Evolutionary conservation across 2,113 vertebrate species (phyloP), one percentile per base, ranked within the genome.

Genomic region (Apodemus speciosus): DNA sequence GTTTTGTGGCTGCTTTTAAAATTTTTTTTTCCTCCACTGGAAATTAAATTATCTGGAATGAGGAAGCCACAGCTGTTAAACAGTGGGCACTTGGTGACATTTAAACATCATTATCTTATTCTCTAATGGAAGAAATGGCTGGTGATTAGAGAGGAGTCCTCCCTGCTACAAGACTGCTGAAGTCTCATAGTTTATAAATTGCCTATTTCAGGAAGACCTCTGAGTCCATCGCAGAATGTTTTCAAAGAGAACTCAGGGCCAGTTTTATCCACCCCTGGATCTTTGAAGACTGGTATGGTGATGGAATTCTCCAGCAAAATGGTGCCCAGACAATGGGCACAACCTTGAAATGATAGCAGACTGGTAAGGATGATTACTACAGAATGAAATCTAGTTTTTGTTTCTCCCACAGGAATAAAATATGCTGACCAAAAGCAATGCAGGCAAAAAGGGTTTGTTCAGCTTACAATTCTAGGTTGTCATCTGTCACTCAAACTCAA

Each of bases 11-110:
- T 76, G 49, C 75, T 43, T 40, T 89, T 88, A 91, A 80, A 16
- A 85, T 91, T 7, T 40, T 35, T n/a, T 25, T 25, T 69, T 14
- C 14, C 10, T 56, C 51, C 72, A 64, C 96, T 98, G 93, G 96
- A 97, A 98, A 98, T 98, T 81, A 97, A 98, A 97, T 98, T 95
- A 97, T 95, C 96, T 96, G 95, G 85, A 95, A 97, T 97, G 89
- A 97, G 6, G 76, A 97, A 97, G 95, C 95, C 94, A 83, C 97
- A 92, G 94, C 91, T 68, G 95, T 98, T 96, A 92, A 97, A 93
- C 96, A 93, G 97, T 97, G 97, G 96, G 97, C 97, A 97, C 96
- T 92, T 75, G 96, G 92, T 97, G 97, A 96, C 97, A 97, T 98
- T 98, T 97, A 97, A 97, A 90, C 76, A 40, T 15, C 79, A 93